Evolutionary conservation across 2,797 vertebrate species (phyloP), one percentile per base, ranked within the genome.

Genomic region (Onychomys torridus): DNA sequence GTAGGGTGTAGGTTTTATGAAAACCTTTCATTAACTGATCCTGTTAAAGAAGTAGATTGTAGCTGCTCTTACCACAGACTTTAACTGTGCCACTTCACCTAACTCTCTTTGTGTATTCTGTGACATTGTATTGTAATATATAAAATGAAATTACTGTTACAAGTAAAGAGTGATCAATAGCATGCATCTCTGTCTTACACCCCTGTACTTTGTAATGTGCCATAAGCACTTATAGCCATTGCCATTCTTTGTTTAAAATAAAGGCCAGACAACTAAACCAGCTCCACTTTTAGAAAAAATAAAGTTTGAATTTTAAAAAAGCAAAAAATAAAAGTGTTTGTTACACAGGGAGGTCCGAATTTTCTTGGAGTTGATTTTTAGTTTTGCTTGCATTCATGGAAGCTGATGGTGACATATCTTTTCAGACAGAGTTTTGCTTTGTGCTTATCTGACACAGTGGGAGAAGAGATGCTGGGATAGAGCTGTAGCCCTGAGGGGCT

Each of bases 351-450:
- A 89, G 40, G 43, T 89, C 43, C 86, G 63, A 71, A 83, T n/a
- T 55, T 17, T 6, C 13, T 71, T 90, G 63, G 21, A 14, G 40
- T 49, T 91, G 65, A 46, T 76, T 81, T 92, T 94, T 71, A 17
- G 77, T 76, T 67, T 10, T 75, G 93, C 9, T n/a, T 77, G 75
- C 65, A 52, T 83, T 95, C 27, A 34, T 86, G 9, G 52, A 77
- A 67, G 40, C 4, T 69, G 75, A 37, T 49, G n/a, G 6, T 37
- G 7, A 89, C 59, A 6, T 73, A 34, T 85, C 25, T 95, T 87
- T 95, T 37, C 65, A 78, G 69, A 61, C 87, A 93, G 17, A 67
- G 17, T 91, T 96, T 96, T 61, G 2, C 88, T 69, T 46, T 82
- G 46, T 94, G 27, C 61, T 88, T 82, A 23, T 91, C 40, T 86